phyloP scores from a whole-genome alignment of 1,140 invertebrate species.

The Sarcophaga bullata region DNA sequence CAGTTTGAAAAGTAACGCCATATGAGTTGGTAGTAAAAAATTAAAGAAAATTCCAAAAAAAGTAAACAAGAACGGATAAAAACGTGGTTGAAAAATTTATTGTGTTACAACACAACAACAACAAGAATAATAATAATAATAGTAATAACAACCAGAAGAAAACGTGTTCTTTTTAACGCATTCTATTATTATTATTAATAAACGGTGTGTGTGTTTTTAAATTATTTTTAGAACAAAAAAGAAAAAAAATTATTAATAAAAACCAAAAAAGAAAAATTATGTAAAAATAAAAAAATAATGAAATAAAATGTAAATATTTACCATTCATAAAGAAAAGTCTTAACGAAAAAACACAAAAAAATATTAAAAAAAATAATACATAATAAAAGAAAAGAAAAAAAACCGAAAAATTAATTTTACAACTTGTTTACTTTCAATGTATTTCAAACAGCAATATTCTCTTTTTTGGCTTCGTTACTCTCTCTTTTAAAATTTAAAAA shows the following conservation, averaged over 20 bases:
- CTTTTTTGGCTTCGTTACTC: not conserved
- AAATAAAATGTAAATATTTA: conserved; percentile 27
- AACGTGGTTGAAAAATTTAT: too few relatives aligned
- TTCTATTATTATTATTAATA: too few relatives aligned
- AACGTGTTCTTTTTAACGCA: conserved; percentile 13
- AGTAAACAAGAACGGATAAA: not conserved
- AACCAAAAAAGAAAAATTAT: not conserved
- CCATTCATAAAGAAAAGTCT: not conserved
- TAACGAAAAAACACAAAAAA: too few relatives aligned
- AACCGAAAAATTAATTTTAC: not conserved
- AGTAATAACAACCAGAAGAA: not conserved
- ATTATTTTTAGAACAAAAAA: not conserved
- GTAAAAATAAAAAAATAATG: too few relatives aligned
- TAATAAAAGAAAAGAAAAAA: not conserved
- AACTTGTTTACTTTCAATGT: not conserved
- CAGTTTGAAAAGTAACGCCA: conserved; percentile 48
- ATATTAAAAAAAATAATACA: not conserved
- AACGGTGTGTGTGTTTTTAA: not conserved
- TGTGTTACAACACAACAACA: not conserved
- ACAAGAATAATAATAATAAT: not conserved
- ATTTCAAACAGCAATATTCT: not conserved
- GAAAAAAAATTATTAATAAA: too few relatives aligned
- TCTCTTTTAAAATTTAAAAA: too few relatives aligned
- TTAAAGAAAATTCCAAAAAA: not conserved
- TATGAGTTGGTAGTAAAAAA: conserved; percentile 38